Conservation (phyloP, 2,113 vertebrate species). For the Elephas maximus region DNA sequence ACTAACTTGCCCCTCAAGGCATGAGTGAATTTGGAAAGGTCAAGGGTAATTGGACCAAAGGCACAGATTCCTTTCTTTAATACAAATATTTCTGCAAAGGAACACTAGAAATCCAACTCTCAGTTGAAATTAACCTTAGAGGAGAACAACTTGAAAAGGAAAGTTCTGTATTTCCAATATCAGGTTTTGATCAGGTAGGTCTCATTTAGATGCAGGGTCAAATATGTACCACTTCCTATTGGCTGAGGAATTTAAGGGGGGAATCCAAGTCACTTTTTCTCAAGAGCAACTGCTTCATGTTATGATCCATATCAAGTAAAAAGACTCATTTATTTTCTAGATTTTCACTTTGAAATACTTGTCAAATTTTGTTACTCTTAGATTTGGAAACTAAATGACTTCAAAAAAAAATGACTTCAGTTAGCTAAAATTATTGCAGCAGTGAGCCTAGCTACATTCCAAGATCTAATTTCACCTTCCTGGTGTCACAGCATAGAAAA, state of each 20-base stretch:
- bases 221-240: neutral
- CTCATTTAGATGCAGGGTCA: neutral
- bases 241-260: neutral
- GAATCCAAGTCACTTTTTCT: neutral
- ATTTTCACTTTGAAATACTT: neutral
- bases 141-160: neutral
- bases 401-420: neutral
- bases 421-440: neutral
- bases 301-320: neutral
- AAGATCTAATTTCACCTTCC: neutral
- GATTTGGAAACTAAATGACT: conserved; percentile 27
- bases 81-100: neutral
- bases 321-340: neutral
- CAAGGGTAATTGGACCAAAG: neutral
- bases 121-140: conserved; percentile 32
- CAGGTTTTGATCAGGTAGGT: neutral
- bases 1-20: neutral
- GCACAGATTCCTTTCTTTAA: neutral
- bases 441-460: neutral
- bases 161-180: neutral
- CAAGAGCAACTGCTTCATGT: neutral
- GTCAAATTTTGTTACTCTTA: neutral
- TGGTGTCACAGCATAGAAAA: neutral
- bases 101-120: neutral
- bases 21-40: neutral